Percentiles rank a stretch among this genome's conserved stretches.
phyloP scores from a whole-genome alignment of 2,888 invertebrate species.

The Drosophila planitibia region DNA sequence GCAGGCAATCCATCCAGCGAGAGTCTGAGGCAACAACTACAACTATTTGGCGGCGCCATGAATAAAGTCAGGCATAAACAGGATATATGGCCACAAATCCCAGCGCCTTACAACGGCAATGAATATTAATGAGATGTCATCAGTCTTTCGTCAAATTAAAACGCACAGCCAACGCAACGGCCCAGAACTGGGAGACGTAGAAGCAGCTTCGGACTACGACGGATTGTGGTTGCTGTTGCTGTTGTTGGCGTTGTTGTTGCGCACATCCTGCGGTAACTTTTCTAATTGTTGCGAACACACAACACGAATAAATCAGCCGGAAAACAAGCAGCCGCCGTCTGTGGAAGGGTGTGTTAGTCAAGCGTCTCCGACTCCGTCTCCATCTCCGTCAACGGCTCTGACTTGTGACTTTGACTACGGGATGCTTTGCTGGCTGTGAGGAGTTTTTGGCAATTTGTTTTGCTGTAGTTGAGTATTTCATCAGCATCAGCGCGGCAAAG shows the following conservation, averaged over 20 bases:
- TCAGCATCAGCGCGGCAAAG: slow-evolving; percentile 34
- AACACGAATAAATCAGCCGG: slow-evolving; percentile 83
- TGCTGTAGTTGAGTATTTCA: slow-evolving; percentile 62
- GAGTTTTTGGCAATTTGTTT: slow-evolving; percentile 74
- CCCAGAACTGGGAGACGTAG: slow-evolving; percentile 49
- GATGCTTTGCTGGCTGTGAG: slow-evolving; percentile 17
- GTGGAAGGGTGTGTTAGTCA: slow-evolving; percentile 41
- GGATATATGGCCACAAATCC: slow-evolving; percentile 77
- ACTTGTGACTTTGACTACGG: slow-evolving; percentile 14
- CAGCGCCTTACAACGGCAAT: slow-evolving; percentile 79
- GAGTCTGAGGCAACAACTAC: slow-evolving; percentile 15
- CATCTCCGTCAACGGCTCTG: neutral
- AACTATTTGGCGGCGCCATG: slow-evolving; percentile 60
- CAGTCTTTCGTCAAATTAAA: slow-evolving; percentile 85
- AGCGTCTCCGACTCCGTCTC: slow-evolving; percentile 15
- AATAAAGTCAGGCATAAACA: slow-evolving; percentile 70
- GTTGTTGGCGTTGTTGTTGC: slow-evolving; percentile 37
- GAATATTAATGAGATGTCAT: slow-evolving; percentile 86
- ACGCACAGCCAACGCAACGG: slow-evolving; percentile 69
- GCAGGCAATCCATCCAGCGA: slow-evolving; percentile 20
- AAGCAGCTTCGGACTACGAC: slow-evolving; percentile 7
- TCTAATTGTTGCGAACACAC: slow-evolving; percentile 83
- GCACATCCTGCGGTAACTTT: slow-evolving; percentile 82
- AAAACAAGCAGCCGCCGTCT: slow-evolving; percentile 51
- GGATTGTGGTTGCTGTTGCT: neutral